Conservation (phyloP, 2,888 invertebrate genomes). For the Rhagophthalmus giganteus region DNA sequence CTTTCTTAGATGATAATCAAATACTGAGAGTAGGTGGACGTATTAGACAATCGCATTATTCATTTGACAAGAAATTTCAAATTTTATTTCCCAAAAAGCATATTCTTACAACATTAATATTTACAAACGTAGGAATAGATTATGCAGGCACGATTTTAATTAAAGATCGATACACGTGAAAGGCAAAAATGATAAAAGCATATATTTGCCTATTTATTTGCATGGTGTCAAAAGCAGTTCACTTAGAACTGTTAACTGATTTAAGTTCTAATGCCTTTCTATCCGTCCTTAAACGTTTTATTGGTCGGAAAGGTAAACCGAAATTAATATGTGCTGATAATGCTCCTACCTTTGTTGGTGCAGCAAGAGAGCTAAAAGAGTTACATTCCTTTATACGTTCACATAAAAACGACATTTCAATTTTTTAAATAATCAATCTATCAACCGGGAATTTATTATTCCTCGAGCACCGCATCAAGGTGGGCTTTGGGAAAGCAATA, state of each 20-base stretch:
- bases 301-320: constrained; percentile 6
- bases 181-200: constrained; percentile 1
- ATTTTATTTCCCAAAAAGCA: constrained; percentile 27
- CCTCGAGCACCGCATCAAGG: too few species aligned
- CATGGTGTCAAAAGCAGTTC: constrained; percentile 32
- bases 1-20: constrained; percentile 20
- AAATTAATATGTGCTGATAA: constrained; percentile 3
- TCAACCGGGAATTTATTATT: too few species aligned
- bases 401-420: too few species aligned
- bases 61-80: constrained; percentile 26
- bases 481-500: not conserved
- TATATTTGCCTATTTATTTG: constrained; percentile 1
- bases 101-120: constrained; percentile 20
- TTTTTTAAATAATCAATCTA: too few species aligned
- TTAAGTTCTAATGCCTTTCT: constrained; percentile 5
- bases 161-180: constrained; percentile 9
- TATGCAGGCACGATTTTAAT: constrained; percentile 20
- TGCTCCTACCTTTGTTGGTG: not conserved
- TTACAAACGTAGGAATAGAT: constrained; percentile 12
- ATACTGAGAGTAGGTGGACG: constrained; percentile 31
- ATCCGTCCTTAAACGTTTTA: constrained; percentile 5
- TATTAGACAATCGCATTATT: constrained; percentile 15
- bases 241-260: constrained; percentile 30
- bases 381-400: too few species aligned
- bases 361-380: too few species aligned